Evolutionary conservation across 2,113 vertebrate species (phyloP).

Genomic region (Pterophyllum scalare): DNA sequence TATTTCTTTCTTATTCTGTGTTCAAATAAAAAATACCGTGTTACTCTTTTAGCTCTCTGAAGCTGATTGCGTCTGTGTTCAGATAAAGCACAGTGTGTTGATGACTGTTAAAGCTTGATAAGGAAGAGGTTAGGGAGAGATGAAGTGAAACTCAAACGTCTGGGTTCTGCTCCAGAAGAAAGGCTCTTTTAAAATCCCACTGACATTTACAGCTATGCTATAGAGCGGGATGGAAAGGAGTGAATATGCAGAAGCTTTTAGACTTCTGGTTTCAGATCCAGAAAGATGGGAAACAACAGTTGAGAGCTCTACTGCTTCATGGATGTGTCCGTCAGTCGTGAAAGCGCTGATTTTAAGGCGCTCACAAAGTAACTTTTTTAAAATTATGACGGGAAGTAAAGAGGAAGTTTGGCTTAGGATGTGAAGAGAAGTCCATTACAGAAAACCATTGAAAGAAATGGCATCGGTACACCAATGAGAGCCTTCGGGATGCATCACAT

Average conservation of each 20-base stretch:
- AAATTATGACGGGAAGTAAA: background rate
- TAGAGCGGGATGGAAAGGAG: background rate
- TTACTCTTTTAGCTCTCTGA: background rate
- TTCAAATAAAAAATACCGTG: background rate
- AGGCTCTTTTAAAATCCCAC: background rate
- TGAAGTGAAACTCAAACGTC: conserved; percentile 3
- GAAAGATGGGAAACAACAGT: background rate
- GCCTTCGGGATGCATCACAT: background rate
- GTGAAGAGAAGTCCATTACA: background rate
- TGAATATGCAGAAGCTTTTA: background rate
- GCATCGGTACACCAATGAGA: background rate
- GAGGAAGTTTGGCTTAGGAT: background rate
- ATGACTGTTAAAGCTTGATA: background rate
- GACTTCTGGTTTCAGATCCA: background rate
- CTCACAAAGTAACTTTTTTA: background rate
- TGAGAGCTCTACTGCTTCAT: background rate
- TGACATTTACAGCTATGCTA: background rate
- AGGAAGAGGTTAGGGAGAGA: background rate
- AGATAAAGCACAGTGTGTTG: background rate
- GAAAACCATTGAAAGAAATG: background rate
- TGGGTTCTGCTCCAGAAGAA: background rate
- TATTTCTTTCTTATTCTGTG: background rate
- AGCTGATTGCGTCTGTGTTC: background rate
- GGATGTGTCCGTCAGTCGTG: background rate
- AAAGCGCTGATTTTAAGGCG: background rate